phyloP scores from a whole-genome alignment of 2,797 vertebrate species.

The Stomatorhinus walkeri region DNA sequence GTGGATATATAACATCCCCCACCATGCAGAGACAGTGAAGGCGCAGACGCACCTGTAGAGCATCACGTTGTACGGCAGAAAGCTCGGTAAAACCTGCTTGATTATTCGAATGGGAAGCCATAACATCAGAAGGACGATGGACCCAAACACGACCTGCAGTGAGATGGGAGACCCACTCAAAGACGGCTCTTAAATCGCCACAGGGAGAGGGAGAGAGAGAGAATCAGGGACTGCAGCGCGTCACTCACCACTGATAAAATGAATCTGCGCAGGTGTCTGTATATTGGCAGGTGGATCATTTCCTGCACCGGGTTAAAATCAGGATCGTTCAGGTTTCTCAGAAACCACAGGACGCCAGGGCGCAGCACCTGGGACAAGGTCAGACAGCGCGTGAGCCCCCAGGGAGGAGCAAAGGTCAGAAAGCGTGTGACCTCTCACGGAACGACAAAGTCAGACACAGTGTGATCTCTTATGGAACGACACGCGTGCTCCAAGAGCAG shows the following conservation, averaged over 20 bases:
- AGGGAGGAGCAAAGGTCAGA: not conserved
- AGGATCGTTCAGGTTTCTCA: slow-evolving; percentile 94
- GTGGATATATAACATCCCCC: not conserved
- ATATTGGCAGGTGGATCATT: slow-evolving; percentile 95
- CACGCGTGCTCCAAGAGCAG: not conserved
- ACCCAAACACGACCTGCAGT: slow-evolving; percentile 87
- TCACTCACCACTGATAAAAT: slow-evolving; percentile 87
- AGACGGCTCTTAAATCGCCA: not conserved
- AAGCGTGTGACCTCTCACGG: not conserved
- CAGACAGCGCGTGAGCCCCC: not conserved
- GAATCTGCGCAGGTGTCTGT: slow-evolving; percentile 89
- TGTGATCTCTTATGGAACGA: not conserved
- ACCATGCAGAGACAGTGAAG: not conserved
- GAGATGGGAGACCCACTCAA: not conserved
- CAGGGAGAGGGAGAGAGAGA: not conserved
- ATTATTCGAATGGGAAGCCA: slow-evolving; percentile 94
- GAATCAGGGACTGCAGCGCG: not conserved
- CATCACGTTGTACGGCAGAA: slow-evolving; percentile 96
- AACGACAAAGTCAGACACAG: no score
- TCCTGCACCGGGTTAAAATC: slow-evolving; percentile 97
- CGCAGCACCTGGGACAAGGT: slow-evolving; percentile 72
- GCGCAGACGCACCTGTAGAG: slow-evolving; percentile 74
- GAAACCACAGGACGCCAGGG: slow-evolving; percentile 92
- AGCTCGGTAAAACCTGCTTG: slow-evolving; percentile 76
- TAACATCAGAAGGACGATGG: slow-evolving; percentile 91